Base-by-base conservation (phyloP, 2,888 invertebrate species). In the Amiota communis region DNA sequence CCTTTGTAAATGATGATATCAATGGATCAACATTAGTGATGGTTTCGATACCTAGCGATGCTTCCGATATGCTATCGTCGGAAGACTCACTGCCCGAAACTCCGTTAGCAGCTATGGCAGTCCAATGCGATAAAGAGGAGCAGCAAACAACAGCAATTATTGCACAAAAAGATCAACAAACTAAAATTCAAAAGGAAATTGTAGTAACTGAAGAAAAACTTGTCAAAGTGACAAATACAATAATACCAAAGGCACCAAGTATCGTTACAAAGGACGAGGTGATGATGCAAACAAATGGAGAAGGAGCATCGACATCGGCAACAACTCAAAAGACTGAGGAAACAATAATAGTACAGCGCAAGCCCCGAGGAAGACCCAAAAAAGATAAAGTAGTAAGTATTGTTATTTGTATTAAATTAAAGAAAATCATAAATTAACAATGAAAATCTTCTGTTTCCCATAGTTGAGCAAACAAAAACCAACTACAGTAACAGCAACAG, bases 21-120 rank as follows among this genome's bases (percentile, higher is more conserved):
- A 36, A 36, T 36, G 4, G 36, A 70, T 9, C 51, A 57, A n/a
- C 68, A 17, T 57, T 71, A 51, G 78, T 79, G 69, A 79, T 79
- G 81, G 80, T 80, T 36, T 78, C 74, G 46, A 79, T 82, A 68
- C 79, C 80, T 17, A 74, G 77, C 17, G 76, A 74, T 36, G 12
- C 72, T 36, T 36, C 36, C 61, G 53, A 59, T 6, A 2, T 47
- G 69, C 56, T 47, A 13, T 1, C 36, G 2, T 36, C n/a, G 20
- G 46, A 56, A 12, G 47, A 46, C 46, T 13, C 17, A 2, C 49
- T n/a, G 8, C 47, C 12, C 11, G 70, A 13, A 13, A 49, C 8
- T 15, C 12, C 11, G 15, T 4, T 6, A 36, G 0, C 2, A 36
- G 36, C 36, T 36, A 36, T 36, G 15, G 13, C 1, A 17, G 10